phyloP scores from a whole-genome alignment of 53 echinoderm and acorn worm genomes.

The Mesocentrotus franciscanus region DNA sequence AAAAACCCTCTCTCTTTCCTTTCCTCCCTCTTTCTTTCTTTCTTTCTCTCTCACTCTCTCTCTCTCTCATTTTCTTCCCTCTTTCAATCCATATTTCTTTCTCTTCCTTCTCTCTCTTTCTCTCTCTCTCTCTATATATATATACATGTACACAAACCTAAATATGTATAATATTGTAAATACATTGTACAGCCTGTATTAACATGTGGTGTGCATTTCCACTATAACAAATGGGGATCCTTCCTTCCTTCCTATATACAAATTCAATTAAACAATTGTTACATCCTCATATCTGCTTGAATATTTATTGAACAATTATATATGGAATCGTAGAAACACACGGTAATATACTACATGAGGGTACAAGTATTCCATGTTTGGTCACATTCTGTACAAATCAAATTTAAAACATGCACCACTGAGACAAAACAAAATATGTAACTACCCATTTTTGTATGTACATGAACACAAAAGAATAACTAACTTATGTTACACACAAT shows the following conservation, averaged over 20 bases:
- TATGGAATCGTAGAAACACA: constrained; percentile 43
- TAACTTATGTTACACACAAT: not conserved
- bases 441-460: not conserved
- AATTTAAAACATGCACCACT: constrained; percentile 31
- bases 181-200: not conserved
- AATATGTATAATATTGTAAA: not conserved
- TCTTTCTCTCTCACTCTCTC: not conserved
- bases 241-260: not conserved
- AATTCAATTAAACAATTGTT: not conserved
- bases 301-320: constrained; percentile 17
- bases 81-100: not conserved
- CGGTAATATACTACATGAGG: not conserved
- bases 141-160: not conserved
- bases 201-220: not conserved
- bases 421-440: not conserved
- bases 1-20: not conserved
- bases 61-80: not conserved
- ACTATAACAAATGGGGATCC: not conserved
- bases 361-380: constrained; percentile 37
- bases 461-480: not conserved
- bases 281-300: not conserved
- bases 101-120: not conserved
- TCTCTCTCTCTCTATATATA: not conserved
- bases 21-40: no score
- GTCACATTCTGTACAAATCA: constrained; percentile 48